Conservation (phyloP, 2,888 invertebrate genomes). For the Lepidocyrtinus sp. region DNA sequence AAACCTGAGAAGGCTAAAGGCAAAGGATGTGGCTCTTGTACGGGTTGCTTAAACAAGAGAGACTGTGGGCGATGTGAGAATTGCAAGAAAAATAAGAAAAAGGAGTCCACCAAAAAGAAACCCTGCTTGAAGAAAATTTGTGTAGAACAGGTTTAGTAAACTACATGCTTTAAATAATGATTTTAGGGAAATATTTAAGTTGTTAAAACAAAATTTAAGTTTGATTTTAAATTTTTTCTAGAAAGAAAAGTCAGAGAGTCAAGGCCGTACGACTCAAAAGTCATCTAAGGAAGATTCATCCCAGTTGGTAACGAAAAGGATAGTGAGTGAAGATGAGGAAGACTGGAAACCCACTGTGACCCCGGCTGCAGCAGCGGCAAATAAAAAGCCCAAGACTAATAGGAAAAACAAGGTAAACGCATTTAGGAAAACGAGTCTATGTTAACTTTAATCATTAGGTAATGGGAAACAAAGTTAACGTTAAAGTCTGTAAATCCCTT, state of each 20-base stretch:
- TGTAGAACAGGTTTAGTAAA: conserved; percentile 32
- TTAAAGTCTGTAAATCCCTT: too few species aligned
- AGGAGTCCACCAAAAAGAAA: conserved; percentile 45
- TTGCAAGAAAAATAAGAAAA: conserved; percentile 73
- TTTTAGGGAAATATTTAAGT: too few species aligned
- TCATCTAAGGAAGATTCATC: conserved; percentile 36
- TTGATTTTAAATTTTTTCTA: too few species aligned
- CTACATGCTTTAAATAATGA: too few species aligned
- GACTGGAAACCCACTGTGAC: conserved; percentile 62
- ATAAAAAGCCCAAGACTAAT: conserved; percentile 40
- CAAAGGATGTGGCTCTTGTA: conserved; percentile 80
- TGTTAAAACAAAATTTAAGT: too few species aligned
- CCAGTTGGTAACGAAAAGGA: conserved; percentile 28
- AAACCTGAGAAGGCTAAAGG: conserved; percentile 72
- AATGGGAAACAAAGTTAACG: too few species aligned
- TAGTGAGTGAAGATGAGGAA: conserved; percentile 69
- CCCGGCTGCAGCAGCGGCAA: not conserved
- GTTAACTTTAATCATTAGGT: too few species aligned
- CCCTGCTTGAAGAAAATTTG: conserved; percentile 45
- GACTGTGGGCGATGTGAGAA: conserved; percentile 82
- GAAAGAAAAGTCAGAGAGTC: conserved; percentile 21
- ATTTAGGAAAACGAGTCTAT: too few species aligned
- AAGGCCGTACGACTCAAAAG: too few species aligned
- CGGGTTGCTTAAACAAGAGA: conserved; percentile 80
- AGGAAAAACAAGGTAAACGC: conserved; percentile 30